These are phyloP conservation scores for Phylloscopus trochilus DNA, from an alignment of 2,113 vertebrate species.

Conservation along the genomic window DNA sequence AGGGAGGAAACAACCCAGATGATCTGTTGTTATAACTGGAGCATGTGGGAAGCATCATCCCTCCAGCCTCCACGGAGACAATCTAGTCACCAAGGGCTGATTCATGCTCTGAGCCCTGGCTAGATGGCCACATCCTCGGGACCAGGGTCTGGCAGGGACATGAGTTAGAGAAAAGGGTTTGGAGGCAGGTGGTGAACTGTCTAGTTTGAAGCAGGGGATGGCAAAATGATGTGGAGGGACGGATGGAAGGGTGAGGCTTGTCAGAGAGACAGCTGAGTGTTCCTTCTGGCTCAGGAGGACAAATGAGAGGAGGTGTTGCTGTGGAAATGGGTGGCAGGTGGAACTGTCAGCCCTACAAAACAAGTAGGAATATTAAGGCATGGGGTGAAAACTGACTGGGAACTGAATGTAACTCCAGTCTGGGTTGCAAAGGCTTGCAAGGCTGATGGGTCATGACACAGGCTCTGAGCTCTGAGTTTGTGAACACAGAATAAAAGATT, in stretches of 20 bases:
- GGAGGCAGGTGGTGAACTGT: not conserved
- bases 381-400: not conserved
- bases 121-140: not conserved
- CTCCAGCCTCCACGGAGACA: not conserved
- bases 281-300: slow-evolving; percentile 5
- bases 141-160: not conserved
- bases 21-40: slow-evolving; percentile 5
- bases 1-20: slow-evolving; percentile 36
- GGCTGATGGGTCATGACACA: not conserved
- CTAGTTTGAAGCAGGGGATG: not conserved
- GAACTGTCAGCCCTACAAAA: not conserved
- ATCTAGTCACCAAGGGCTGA: not conserved
- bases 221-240: not conserved
- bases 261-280: not conserved
- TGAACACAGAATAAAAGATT: not conserved
- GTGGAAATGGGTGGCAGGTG: not conserved
- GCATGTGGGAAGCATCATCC: slow-evolving; percentile 52
- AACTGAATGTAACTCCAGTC: not conserved
- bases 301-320: not conserved
- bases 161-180: not conserved
- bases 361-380: not conserved
- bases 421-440: not conserved
- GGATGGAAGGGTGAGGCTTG: not conserved
- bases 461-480: not conserved
- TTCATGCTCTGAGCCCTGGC: not conserved